A percentile compares a stretch with the other conserved stretches of the same genome.
These are phyloP conservation scores for Bombus superbus DNA, from an alignment of 1,140 invertebrate genomes.

Conservation along the genomic window DNA sequence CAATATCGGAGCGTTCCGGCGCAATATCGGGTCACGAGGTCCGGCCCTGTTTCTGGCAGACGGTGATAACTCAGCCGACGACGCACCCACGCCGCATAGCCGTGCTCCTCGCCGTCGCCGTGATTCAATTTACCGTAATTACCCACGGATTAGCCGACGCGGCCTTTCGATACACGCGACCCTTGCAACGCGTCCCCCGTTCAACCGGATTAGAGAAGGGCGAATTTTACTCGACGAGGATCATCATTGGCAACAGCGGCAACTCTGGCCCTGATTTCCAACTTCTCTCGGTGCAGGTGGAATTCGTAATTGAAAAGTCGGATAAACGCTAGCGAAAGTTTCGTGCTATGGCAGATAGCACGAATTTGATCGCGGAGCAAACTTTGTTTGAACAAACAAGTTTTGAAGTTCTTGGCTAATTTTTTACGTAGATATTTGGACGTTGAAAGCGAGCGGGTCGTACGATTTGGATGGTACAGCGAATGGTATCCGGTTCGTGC, in stretches of 20 bases:
- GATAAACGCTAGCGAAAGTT: not conserved
- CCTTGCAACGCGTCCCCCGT: not conserved
- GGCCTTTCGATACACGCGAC: not conserved
- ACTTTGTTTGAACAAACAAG: no score
- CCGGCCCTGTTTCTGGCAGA: conserved; percentile 67
- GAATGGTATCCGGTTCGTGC: no score
- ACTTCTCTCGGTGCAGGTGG: not conserved
- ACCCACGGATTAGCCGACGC: conserved; percentile 49
- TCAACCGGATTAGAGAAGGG: not conserved
- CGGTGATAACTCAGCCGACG: conserved; percentile 75
- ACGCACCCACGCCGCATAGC: conserved; percentile 53
- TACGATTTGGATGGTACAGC: no score
- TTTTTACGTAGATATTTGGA: no score
- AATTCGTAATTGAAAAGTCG: not conserved
- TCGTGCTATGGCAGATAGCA: no score
- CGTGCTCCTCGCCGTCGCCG: not conserved
- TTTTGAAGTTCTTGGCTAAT: no score
- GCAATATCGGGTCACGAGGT: conserved; percentile 72
- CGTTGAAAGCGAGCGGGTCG: no score
- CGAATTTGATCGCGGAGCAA: no score
- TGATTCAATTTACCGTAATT: conserved; percentile 72
- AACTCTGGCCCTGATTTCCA: no score
- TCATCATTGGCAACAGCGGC: not conserved
- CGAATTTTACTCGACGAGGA: not conserved
- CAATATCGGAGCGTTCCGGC: conserved; percentile 68